Percentiles rank a stretch among this genome's conserved stretches.
phyloP scores from a whole-genome alignment of 1,140 invertebrate genomes.

The Xylocopa sonorina region DNA sequence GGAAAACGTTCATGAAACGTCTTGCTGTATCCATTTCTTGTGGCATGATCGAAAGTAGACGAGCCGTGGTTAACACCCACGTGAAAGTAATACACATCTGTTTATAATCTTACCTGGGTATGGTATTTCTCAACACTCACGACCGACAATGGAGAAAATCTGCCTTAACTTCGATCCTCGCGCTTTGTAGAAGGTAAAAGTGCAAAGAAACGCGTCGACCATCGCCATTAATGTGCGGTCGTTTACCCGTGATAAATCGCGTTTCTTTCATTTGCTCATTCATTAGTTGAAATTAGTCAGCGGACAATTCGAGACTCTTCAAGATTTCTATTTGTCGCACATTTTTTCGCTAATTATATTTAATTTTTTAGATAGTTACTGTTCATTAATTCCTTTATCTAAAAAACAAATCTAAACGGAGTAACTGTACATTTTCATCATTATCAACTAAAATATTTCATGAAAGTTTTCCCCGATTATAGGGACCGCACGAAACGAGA shows the following conservation, averaged over 20 bases:
- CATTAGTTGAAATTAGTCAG: no score
- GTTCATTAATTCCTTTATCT: no score
- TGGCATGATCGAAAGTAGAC: constrained; percentile 14
- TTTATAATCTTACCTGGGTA: constrained; percentile 24
- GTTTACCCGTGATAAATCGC: neutral
- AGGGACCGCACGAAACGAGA: neutral
- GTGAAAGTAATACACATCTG: constrained; percentile 63
- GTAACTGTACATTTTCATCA: neutral
- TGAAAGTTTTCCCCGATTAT: neutral
- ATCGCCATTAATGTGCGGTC: neutral
- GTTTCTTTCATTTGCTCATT: neutral
- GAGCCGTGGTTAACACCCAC: constrained; percentile 7
- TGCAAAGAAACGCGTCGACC: neutral
- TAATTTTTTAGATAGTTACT: no score
- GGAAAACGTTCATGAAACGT: neutral
- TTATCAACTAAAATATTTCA: neutral
- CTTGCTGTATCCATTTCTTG: neutral
- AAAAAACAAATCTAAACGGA: neutral
- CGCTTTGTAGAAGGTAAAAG: constrained; percentile 27
- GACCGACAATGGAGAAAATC: constrained; percentile 43
- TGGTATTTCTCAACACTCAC: neutral
- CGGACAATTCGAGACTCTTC: no score
- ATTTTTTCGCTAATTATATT: neutral
- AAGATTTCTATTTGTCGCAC: no score
- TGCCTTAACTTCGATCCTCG: neutral